Percentiles rank a stretch among this genome's conserved stretches.
phyloP scores from a whole-genome alignment of 2,113 vertebrate genomes.

The Epinephelus lanceolatus region DNA sequence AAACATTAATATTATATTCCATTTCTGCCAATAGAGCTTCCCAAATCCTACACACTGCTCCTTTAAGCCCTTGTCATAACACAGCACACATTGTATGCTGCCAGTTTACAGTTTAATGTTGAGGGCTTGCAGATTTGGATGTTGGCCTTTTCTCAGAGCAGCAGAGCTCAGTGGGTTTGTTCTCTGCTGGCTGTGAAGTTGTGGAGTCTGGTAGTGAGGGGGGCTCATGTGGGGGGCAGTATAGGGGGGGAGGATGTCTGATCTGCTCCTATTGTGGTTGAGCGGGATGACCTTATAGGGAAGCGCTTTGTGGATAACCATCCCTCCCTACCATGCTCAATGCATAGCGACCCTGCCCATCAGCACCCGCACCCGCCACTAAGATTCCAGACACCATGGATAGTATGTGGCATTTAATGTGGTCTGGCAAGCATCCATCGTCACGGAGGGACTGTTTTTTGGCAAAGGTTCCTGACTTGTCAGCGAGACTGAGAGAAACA shows the following conservation, averaged over 20 bases:
- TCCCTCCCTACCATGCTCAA: slow-evolving; percentile 79
- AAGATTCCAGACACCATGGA: slow-evolving; percentile 86
- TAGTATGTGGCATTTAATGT: slow-evolving; percentile 85
- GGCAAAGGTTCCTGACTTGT: slow-evolving; percentile 70
- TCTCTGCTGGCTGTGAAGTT: slow-evolving; percentile 57
- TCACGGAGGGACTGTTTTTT: slow-evolving; percentile 69
- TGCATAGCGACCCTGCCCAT: slow-evolving; percentile 82
- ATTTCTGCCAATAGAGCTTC: no score
- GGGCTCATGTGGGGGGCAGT: slow-evolving; percentile 26
- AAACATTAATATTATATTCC: no score
- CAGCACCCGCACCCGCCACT: slow-evolving; percentile 73
- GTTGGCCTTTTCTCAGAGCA: slow-evolving; percentile 49
- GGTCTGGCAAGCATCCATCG: slow-evolving; percentile 82
- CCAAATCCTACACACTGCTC: no score
- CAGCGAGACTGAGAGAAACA: slow-evolving; percentile 58
- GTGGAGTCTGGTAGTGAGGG: slow-evolving; percentile 41
- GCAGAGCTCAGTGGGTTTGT: slow-evolving; percentile 46
- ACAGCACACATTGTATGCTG: background rate
- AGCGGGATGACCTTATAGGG: slow-evolving; percentile 91
- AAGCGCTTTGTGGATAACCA: slow-evolving; percentile 81
- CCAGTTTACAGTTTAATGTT: slow-evolving; percentile 33
- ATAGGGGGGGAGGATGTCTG: slow-evolving; percentile 50
- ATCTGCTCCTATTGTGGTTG: slow-evolving; percentile 76
- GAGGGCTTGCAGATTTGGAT: slow-evolving; percentile 20
- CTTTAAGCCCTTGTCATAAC: background rate